phyloP scores from a whole-genome alignment of 2,113 vertebrate genomes.

The Ivindomyrus marchei region DNA sequence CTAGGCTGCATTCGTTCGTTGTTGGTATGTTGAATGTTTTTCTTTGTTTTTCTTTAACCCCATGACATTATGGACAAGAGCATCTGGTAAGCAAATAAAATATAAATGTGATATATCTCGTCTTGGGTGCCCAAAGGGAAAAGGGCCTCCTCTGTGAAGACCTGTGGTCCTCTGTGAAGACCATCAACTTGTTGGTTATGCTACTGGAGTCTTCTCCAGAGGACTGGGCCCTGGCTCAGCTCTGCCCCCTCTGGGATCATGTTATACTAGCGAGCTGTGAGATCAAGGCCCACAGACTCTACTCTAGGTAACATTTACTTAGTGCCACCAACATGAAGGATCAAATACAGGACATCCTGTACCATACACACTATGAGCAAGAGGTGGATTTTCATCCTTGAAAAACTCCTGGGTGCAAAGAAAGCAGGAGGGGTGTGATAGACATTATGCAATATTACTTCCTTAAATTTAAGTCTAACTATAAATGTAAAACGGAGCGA shows the following conservation, averaged over 20 bases:
- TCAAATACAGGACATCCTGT: constrained; percentile 11
- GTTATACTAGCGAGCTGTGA: not conserved
- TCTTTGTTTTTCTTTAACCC: not conserved
- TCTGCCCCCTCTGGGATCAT: not conserved
- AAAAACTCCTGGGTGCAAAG: not conserved
- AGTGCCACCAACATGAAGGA: not conserved
- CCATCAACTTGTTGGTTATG: not conserved
- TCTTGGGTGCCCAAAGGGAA: not conserved
- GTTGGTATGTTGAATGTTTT: not conserved
- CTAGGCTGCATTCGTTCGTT: not conserved
- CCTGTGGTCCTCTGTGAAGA: not conserved
- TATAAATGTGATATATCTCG: not conserved
- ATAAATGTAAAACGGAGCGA: not conserved
- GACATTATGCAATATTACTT: not conserved
- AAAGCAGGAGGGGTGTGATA: not conserved
- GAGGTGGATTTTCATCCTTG: not conserved
- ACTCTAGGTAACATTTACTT: not conserved
- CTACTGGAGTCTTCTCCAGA: not conserved
- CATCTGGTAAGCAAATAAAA: not conserved
- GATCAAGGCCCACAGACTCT: not conserved
- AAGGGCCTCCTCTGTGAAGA: not conserved
- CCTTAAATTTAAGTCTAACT: not conserved
- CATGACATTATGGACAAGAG: not conserved
- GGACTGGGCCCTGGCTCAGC: not conserved
- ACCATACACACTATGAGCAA: not conserved